phyloP scores from a whole-genome alignment of 1,140 invertebrate genomes.

The Protaetia brevitarsis region DNA sequence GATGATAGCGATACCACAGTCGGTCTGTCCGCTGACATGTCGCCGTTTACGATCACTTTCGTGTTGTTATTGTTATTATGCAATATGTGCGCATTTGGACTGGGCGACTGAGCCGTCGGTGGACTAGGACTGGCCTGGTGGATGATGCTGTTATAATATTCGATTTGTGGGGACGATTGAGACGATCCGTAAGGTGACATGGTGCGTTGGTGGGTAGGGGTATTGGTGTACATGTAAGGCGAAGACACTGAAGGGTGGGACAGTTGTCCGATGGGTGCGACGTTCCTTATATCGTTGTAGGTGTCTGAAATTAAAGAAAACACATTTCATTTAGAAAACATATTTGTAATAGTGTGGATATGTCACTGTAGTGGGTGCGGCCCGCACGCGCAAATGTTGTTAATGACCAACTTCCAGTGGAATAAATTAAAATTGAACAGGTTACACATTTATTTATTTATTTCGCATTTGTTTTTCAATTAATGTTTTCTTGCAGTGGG shows the following conservation, averaged over 20 bases:
- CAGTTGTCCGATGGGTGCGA: slow-evolving; percentile 33
- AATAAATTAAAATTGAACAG: no score
- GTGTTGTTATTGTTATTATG: slow-evolving; percentile 40
- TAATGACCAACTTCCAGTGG: no score
- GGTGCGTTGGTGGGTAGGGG: slow-evolving; percentile 30
- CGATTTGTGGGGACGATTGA: slow-evolving; percentile 38
- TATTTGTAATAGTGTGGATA: no score
- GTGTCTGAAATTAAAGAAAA: slow-evolving; percentile 43
- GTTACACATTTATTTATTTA: no score
- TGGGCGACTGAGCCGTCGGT: slow-evolving; percentile 38
- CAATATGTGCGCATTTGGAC: slow-evolving; percentile 37
- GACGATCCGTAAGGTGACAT: slow-evolving; percentile 37
- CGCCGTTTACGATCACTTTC: slow-evolving; percentile 44
- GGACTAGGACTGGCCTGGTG: slow-evolving; percentile 40
- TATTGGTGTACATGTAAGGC: slow-evolving; percentile 34
- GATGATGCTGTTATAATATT: slow-evolving; percentile 38
- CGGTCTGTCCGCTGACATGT: slow-evolving; percentile 44
- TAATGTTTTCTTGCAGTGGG: no score
- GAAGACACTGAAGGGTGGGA: slow-evolving; percentile 31
- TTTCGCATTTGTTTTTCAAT: no score
- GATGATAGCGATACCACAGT: slow-evolving; percentile 48
- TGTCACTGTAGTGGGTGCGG: no score
- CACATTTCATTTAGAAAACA: neutral
- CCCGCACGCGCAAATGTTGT: no score
- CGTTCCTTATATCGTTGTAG: slow-evolving; percentile 43